Evolutionary conservation across 2,113 vertebrate genomes (phyloP), one percentile per base, ranked within the genome.

Genomic region (Picathartes gymnocephalus): DNA sequence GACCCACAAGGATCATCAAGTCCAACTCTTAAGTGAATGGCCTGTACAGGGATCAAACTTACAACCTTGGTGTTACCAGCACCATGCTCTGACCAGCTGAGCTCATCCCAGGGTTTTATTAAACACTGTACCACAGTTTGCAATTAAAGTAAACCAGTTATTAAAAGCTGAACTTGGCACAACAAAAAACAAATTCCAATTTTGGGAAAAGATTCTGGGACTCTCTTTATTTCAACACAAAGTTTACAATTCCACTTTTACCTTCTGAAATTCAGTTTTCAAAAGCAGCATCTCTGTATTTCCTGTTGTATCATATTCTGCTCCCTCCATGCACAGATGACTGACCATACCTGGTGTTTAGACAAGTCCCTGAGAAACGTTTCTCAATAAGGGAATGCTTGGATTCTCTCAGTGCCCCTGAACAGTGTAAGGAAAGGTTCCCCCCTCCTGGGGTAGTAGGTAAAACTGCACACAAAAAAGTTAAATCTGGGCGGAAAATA

Each of bases 131-230:
- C 72, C 56, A 61, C n/a, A 57, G 53, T 60, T 76, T 86, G 56
- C 94, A 92, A 92, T 87, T 93, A 81, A 88, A 95, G 89, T 13
- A 60, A 85, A 81, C 30, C 51, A 62, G 68, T 90, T 80, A 77
- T 45, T 95, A 60, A 37, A 74, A 91, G 53, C 33, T 3, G 0
- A 70, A 72, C 9, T 47, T 68, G 42, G 15, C 22, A 66, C 13
- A 61, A 66, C 7, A 91, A 9, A 23, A 40, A 54, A 48, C 1
- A 24, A 50, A 62, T 0, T 57, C 25, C 19, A 31, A 0, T 27
- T 58, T 60, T 18, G 4, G 17, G 33, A 42, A 37, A 40, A 77
- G 11, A 40, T 86, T 64, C n/a, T 65, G 23, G 7, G 15, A 72
- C 20, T 11, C 6, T 62, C 30, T 76, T 83, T 54, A 74, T 74